phyloP scores from a whole-genome alignment of 2,113 vertebrate genomes.

The Sceloporus undulatus region DNA sequence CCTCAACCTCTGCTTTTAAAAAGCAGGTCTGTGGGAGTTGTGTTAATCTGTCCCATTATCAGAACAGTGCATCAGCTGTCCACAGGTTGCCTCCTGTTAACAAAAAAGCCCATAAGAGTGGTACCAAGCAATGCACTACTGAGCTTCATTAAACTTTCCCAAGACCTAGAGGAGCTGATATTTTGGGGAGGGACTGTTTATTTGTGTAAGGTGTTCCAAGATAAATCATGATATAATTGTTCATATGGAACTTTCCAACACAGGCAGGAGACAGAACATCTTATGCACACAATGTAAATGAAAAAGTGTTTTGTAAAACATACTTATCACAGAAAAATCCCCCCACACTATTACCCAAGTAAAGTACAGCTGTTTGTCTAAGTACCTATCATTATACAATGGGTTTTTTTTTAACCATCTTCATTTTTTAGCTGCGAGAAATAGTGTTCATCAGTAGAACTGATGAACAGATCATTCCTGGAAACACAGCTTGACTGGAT shows the following conservation, averaged over 20 bases:
- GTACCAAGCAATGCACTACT: neutral
- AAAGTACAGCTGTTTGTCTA: neutral
- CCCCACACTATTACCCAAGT: neutral
- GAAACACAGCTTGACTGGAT: neutral
- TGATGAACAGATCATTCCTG: neutral
- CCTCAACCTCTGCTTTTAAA: no score
- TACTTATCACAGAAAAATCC: neutral
- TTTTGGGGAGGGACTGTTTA: no score
- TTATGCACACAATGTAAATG: neutral
- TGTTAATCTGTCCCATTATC: no score
- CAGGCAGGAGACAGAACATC: neutral
- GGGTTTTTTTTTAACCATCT: neutral
- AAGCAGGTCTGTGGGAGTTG: no score
- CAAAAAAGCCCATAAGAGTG: neutral
- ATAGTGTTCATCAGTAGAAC: neutral
- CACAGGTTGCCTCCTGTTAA: no score
- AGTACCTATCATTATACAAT: no score
- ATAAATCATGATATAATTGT: neutral
- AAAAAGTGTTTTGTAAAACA: neutral
- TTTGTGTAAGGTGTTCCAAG: neutral
- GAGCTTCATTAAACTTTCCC: neutral
- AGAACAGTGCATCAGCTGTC: no score
- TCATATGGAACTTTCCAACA: neutral
- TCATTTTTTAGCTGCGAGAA: neutral
- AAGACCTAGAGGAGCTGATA: no score